Percentiles rank a stretch among this genome's conserved stretches.
Evolutionary conservation across 2,797 vertebrate species (phyloP).

Genomic region (Balearica regulorum): DNA sequence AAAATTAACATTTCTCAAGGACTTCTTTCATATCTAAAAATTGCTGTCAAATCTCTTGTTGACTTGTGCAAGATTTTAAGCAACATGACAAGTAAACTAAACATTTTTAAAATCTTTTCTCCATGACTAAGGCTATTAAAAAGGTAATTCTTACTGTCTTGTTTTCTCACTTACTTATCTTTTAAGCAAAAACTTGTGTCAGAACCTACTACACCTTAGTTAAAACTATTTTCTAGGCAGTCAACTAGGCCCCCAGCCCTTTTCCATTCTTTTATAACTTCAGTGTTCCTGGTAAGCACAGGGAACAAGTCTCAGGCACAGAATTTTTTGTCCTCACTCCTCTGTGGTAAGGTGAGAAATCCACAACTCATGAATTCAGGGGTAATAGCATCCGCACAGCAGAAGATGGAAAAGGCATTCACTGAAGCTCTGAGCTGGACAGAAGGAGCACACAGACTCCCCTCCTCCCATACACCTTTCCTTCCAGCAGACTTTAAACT

Average conservation of each 20-base stretch:
- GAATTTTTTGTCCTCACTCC: background rate
- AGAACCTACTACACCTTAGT: background rate
- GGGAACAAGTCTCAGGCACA: background rate
- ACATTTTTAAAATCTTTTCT: background rate
- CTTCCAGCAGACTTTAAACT: background rate
- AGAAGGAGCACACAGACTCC: rapidly evolving
- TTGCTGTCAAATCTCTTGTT: background rate
- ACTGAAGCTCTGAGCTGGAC: background rate
- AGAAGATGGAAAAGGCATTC: background rate
- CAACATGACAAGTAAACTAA: background rate
- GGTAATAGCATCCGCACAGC: background rate
- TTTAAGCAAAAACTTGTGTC: background rate
- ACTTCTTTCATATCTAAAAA: background rate
- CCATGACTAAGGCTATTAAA: background rate
- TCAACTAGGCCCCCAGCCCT: background rate
- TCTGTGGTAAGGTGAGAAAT: background rate
- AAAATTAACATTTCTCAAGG: background rate
- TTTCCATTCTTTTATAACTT: background rate
- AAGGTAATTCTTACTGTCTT: background rate
- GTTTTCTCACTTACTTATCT: background rate
- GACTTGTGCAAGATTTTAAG: background rate
- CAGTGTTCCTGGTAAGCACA: background rate
- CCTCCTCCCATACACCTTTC: background rate
- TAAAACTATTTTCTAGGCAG: background rate
- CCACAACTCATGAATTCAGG: background rate